phyloP scores from a whole-genome alignment of 2,797 vertebrate species.

The Phalanger gymnotis region DNA sequence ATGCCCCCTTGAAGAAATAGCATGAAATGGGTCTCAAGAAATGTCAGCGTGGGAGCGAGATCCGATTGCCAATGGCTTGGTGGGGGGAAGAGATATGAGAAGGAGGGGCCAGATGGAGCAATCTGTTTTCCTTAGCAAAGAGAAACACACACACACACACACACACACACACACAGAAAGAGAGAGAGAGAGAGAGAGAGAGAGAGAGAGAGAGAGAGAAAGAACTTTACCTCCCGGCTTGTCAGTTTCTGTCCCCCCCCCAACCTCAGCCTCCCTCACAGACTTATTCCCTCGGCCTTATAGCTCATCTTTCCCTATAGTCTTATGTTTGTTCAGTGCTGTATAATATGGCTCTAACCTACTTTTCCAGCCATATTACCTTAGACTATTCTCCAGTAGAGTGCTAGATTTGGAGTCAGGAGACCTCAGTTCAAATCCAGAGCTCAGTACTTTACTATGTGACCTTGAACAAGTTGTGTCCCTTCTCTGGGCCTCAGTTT shows the following conservation, averaged over 20 bases:
- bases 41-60: conserved; percentile 74
- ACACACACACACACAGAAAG: neutral
- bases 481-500: neutral
- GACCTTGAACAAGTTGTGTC: neutral
- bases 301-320: neutral
- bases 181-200: no score
- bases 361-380: neutral
- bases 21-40: conserved; percentile 79
- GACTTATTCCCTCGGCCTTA: neutral
- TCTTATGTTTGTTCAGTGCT: neutral
- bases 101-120: conserved; percentile 20
- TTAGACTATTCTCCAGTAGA: neutral
- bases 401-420: neutral
- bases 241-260: neutral
- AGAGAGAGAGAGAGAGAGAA: no score
- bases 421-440: neutral
- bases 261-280: conserved; percentile 9
- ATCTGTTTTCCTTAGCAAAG: conserved; percentile 17
- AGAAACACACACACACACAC: neutral
- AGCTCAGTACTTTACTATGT: neutral
- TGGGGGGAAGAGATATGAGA: conserved; percentile 30
- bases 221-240: neutral
- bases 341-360: neutral
- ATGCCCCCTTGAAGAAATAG: conserved; percentile 81
- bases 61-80: neutral